Base-by-base conservation (phyloP, 2,888 invertebrate species). In the Caenorhabditis sp. region DNA sequence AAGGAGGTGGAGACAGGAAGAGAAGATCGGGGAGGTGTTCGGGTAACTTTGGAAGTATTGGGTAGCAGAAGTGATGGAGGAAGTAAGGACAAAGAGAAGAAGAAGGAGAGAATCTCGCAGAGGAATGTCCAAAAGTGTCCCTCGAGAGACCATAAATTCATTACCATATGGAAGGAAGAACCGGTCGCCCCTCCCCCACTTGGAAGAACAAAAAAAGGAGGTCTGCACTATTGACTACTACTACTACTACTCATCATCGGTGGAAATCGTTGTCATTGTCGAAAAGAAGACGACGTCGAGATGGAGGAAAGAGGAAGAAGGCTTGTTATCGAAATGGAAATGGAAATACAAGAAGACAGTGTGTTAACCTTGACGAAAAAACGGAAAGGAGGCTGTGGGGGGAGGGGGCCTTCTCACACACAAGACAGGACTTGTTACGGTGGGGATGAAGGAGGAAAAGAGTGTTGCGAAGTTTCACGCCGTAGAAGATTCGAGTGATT, bases 301-400 rank as follows among this genome's bases (percentile, higher is more conserved):
- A 55, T 64, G 32, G 71, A 64, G 56, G 62, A 56, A 64, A 11
- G 56, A 64, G 62, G 62, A 71, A 60, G 60, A 70, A 26, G 55
- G 55, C 50, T 53, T 47, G 64, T 72, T 64, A 56, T 72, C 72
- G 72, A 72, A 72, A 72, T n/a, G n/a, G n/a, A n/a, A n/a, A n/a
- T n/a, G n/a, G n/a, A n/a, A n/a, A n/a, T n/a, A n/a, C n/a, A n/a
- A 55, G 1, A 44, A 28, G 28, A 47, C 28, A 24, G 62, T 72
- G n/a, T n/a, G 32, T 72, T 72, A 72, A 72, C 72, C 72, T 72
- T 72, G 72, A 72, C 18, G 61, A 64, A 40, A 56, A 71, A 64
- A 60, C n/a, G n/a, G n/a, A n/a, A n/a, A n/a, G n/a, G n/a, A n/a
- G n/a, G n/a, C n/a, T n/a, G n/a, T n/a, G n/a, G n/a, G n/a, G n/a